Evolutionary conservation across 1,140 invertebrate genomes (phyloP), one percentile per base, ranked within the genome.

Genomic region (Aporrectodea caliginosa): DNA sequence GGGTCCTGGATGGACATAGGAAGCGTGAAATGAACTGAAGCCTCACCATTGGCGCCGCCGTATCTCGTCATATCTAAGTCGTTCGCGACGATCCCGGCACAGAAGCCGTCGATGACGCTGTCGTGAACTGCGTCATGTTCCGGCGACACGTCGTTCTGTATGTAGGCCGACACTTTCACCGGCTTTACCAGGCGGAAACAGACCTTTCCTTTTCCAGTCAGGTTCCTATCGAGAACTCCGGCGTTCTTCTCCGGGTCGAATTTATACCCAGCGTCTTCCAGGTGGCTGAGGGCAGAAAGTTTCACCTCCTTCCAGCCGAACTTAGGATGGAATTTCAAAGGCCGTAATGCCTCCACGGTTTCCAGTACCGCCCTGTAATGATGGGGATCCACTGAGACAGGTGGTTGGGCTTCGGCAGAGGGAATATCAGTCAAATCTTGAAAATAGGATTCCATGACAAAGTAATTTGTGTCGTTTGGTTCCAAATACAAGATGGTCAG

Each of bases 401-500:
- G 43, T 12, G 6, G 22, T 6, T 58, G 43, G 22, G 43, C 6
- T 58, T 58, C 43, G 43, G 43, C 22, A 6, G 43, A 22, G 6
- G 43, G 43, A 58, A 58, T 58, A 12, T 58, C 43, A 6, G 43
- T 22, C 43, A 58, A 22, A 58, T 58, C 43, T 58, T 58, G 43
- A 22, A 58, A 12, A 58, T 12, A 58, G 6, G 43, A 58, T 58
- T 76, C 75, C 75, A 76, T 22, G 33, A 0, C 29, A 22, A n/a
- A n/a, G 75, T 43, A 76, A 22, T 35, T 43, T 16, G 33, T 27
- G 6, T 58, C 75, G 22, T 32, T 76, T 1, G 75, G 75, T 76
- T 76, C 35, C 75, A 76, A 35, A 35, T 43, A 76, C 43, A 76
- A 76, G 35, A 43, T 31, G 35, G 32, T 76, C 35, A 35, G 33